phyloP scores from a whole-genome alignment of 2,113 vertebrate genomes.

The Serilophus lunatus region DNA sequence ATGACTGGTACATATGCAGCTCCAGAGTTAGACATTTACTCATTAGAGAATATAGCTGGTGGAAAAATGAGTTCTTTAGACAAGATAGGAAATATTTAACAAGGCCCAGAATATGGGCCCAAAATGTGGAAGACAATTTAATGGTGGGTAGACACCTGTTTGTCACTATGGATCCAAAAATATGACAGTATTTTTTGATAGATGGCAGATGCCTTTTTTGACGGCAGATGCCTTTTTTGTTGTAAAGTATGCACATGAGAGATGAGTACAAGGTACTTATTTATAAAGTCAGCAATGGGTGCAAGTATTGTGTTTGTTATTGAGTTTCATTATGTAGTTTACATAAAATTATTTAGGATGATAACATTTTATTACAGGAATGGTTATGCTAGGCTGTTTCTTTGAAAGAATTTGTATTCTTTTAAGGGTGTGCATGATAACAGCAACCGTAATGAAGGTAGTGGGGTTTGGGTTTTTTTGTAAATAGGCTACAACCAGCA shows the following conservation, averaged over 20 bases:
- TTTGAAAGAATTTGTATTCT: conserved; percentile 30
- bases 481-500: conserved; percentile 31
- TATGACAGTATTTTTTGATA: neutral
- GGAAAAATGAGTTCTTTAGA: neutral
- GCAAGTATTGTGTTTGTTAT: neutral
- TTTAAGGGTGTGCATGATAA: conserved; percentile 4
- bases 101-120: neutral
- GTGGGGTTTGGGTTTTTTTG: neutral
- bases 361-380: neutral
- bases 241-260: neutral
- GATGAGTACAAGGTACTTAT: neutral
- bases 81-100: neutral
- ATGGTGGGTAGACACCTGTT: neutral
- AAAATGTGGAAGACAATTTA: neutral
- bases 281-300: conserved; percentile 9
- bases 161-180: neutral
- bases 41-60: neutral
- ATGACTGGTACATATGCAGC: neutral
- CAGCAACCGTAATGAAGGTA: conserved; percentile 24
- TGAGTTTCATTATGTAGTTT: neutral
- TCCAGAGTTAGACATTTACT: neutral
- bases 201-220: conserved; percentile 16
- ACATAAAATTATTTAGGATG: conserved; percentile 32
- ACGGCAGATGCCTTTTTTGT: no score
- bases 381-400: neutral